Conservation (phyloP, 2,888 invertebrate genomes). For the Acronicta psi region DNA sequence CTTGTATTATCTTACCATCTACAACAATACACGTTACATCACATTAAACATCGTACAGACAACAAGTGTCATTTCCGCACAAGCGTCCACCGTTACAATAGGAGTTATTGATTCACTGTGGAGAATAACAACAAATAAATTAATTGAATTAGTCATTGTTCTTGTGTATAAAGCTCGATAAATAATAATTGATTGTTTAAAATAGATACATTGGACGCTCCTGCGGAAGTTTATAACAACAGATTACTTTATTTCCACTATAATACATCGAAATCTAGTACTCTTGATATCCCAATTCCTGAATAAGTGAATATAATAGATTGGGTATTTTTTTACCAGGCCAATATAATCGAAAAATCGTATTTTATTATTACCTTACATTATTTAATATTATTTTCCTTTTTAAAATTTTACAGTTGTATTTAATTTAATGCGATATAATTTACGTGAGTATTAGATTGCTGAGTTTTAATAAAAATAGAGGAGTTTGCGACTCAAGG, state of each 20-base stretch:
- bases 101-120: not conserved
- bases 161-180: not conserved
- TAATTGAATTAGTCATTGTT: not conserved
- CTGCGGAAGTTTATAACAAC: constrained; percentile 25
- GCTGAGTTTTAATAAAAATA: constrained; percentile 16
- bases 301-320: constrained; percentile 23
- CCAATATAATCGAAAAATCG: not conserved
- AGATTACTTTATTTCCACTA: constrained; percentile 31
- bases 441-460: constrained; percentile 2
- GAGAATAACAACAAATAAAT: not conserved
- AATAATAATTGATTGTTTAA: not conserved
- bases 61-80: constrained; percentile 44
- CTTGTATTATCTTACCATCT: constrained; percentile 57
- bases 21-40: constrained; percentile 59
- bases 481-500: constrained; percentile 30
- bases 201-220: constrained; percentile 13
- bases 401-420: constrained; percentile 4
- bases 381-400: not conserved
- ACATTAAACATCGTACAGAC: constrained; percentile 58
- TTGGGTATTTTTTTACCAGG: constrained; percentile 16
- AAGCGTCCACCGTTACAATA: constrained; percentile 29
- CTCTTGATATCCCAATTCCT: constrained; percentile 32
- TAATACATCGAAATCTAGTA: constrained; percentile 38
- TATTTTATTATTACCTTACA: not conserved
- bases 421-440: constrained; percentile 4